phyloP scores from a whole-genome alignment of 2,888 invertebrate species.

The Epistrophella euchroma region DNA sequence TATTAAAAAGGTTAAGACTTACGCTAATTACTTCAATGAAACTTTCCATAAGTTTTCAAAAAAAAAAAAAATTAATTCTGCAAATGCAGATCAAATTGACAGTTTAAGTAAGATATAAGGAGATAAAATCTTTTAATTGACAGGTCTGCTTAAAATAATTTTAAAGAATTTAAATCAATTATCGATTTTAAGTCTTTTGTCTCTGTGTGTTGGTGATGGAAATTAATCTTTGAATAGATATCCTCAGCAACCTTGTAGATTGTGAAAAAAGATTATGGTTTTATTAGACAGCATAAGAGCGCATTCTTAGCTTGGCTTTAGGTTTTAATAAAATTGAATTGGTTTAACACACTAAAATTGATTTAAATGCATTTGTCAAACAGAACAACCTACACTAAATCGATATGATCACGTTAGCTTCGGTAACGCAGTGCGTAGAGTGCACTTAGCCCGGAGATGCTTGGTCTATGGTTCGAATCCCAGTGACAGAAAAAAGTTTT shows the following conservation, averaged over 20 bases:
- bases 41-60: background rate
- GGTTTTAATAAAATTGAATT: no score
- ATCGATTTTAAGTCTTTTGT: background rate
- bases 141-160: background rate
- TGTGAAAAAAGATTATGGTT: background rate
- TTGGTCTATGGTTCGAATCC: no score
- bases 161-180: background rate
- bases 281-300: no score
- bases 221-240: background rate
- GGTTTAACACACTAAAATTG: no score
- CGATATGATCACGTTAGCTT: no score
- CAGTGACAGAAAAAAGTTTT: no score
- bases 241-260: background rate
- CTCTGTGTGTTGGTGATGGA: background rate
- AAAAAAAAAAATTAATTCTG: background rate
- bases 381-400: no score
- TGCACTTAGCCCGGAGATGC: no score
- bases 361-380: no score
- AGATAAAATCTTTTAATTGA: background rate
- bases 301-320: no score
- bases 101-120: background rate
- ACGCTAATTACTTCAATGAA: slow-evolving; percentile 6
- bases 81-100: background rate
- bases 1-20: background rate
- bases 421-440: no score